Base-by-base conservation (phyloP, 1,140 invertebrate genomes). In the Drosophila sproati region DNA sequence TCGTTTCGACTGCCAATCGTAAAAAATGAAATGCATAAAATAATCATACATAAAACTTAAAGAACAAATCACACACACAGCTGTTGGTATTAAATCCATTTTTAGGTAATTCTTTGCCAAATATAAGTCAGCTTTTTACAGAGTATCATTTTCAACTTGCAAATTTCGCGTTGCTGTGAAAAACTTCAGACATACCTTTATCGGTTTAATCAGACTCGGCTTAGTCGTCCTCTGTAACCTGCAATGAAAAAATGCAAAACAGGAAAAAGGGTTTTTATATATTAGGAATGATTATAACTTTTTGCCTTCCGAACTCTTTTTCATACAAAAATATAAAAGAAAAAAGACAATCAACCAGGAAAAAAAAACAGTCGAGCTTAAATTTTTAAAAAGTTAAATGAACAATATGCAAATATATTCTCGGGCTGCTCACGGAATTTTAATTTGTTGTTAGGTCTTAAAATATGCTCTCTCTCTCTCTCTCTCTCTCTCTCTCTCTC, bases 281-380 rank as follows among this genome's bases (percentile, higher is more conserved):
- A 80, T 88, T 88, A 87, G 77, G 88, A 82, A 80, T 80, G 80
- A 69, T 77, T 77, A 78, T 74, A 87, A 87, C 69, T 73, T 87
- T 82, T 82, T 62, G 43, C 62, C 67, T 37, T 56, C 55, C 35
- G 52, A 54, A 64, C 50, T 4, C 55, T 50, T 47, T 8, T 45
- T 37, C 5, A n/a, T 55, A 60, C 55, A 37, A 37, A 37, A 37
- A n/a, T 34, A 55, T 41, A 29, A 50, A 35, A 52, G 29, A 10
- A 31, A 47, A 39, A 50, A 29, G 39, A 52, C 61, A 69, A 20
- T 20, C 20, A 20, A 20, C 1, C 20, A 68, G 62, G 64, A 79
- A 66, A 73, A 31, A 10, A 59, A 48, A 48, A 60, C 3, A 48
- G 77, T 78, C 68, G 50, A 67, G 50, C 67, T 81, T 69, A 69